A percentile compares a stretch with the other conserved stretches of the same genome.
Evolutionary conservation across 1,140 invertebrate genomes (phyloP).

Genomic region (Zaprionus capensis): DNA sequence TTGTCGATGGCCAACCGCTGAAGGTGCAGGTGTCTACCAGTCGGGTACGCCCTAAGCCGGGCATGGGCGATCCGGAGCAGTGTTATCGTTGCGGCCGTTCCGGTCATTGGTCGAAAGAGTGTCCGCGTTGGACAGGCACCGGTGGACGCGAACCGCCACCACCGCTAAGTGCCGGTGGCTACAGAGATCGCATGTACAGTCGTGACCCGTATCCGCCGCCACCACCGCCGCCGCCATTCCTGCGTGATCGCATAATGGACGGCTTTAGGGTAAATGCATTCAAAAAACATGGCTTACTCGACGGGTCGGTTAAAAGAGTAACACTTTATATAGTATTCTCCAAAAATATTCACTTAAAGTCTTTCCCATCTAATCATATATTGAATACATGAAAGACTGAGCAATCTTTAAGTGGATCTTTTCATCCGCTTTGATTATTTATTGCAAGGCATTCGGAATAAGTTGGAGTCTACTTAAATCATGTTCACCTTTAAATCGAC

Average conservation of each 20-base stretch:
- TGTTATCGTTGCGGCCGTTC: constrained; percentile 97
- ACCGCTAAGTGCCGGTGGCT: constrained; percentile 84
- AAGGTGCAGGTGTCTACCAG: constrained; percentile 96
- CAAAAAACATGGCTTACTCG: constrained; percentile 24
- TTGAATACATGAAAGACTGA: no score
- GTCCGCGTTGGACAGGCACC: constrained; percentile 90
- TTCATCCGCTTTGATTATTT: background rate
- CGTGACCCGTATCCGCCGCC: constrained; percentile 93
- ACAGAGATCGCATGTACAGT: constrained; percentile 92
- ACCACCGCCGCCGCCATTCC: constrained; percentile 93
- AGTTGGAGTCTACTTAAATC: background rate
- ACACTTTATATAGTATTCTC: background rate
- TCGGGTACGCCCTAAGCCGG: constrained; percentile 94
- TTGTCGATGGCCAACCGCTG: constrained; percentile 93
- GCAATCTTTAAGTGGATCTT: no score
- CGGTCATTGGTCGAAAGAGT: constrained; percentile 98
- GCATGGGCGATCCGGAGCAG: constrained; percentile 97
- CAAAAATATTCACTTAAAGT: background rate
- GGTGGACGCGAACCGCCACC: constrained; percentile 77
- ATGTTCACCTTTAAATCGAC: constrained; percentile 27
- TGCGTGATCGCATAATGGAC: constrained; percentile 93
- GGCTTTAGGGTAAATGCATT: constrained; percentile 90
- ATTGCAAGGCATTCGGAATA: background rate
- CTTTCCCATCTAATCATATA: background rate
- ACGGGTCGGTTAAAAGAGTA: constrained; percentile 66